These are phyloP conservation scores for Eubucco bourcierii DNA, from an alignment of 2,113 vertebrate species.

Conservation along the genomic window DNA sequence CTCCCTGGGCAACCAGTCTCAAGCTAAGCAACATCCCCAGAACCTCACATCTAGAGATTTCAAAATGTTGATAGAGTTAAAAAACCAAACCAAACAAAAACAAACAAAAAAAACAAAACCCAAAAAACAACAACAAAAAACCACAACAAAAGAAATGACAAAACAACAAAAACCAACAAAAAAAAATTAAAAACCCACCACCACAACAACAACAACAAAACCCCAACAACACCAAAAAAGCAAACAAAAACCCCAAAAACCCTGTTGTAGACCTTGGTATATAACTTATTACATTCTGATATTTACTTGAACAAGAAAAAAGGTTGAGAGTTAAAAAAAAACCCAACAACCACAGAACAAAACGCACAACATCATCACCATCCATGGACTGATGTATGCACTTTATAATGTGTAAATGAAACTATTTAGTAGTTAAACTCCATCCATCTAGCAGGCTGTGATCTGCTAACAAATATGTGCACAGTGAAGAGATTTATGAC, in stretches of 20 bases:
- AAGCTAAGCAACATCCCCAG: not conserved
- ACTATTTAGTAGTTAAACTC: not conserved
- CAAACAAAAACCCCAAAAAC: too few relatives aligned
- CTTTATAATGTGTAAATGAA: not conserved
- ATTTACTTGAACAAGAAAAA: not conserved
- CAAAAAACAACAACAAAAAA: too few relatives aligned
- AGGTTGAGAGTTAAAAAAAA: fast-evolving
- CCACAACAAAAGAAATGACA: too few relatives aligned
- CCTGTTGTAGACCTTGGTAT: not conserved
- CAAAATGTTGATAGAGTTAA: not conserved
- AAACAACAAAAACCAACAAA: too few relatives aligned
- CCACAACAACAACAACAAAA: too few relatives aligned
- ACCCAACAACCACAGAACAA: not conserved
- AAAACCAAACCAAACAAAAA: not conserved
- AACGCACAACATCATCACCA: not conserved
- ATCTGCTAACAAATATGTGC: not conserved
- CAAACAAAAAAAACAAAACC: too few relatives aligned
- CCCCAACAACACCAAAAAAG: too few relatives aligned
- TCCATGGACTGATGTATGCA: fast-evolving
- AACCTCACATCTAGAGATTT: not conserved
- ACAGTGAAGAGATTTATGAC: not conserved
- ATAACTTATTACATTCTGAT: not conserved
- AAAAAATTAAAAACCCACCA: too few relatives aligned
- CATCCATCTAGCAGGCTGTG: not conserved
- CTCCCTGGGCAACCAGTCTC: not conserved